These are phyloP conservation scores for Sycobia sp. DNA, from an alignment of 1,140 invertebrate species.

Conservation along the genomic window DNA sequence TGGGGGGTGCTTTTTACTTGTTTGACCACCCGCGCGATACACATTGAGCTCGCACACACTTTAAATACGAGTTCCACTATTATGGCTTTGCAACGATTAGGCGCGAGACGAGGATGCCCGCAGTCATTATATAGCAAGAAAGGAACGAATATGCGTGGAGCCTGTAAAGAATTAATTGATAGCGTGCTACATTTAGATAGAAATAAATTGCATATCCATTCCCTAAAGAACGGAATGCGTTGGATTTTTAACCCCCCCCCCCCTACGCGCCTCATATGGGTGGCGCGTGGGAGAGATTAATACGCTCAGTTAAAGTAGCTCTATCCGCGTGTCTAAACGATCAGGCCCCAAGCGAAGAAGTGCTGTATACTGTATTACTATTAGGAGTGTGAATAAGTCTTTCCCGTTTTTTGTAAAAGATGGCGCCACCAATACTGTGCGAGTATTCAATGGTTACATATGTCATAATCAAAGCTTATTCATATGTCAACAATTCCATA, in stretches of 20 bases:
- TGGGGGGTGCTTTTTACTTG: slow-evolving; percentile 49
- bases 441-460: too few relatives aligned
- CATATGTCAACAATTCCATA: too few relatives aligned
- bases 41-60: slow-evolving; percentile 40
- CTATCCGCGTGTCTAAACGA: background rate
- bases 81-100: slow-evolving; percentile 40
- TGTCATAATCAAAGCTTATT: too few relatives aligned
- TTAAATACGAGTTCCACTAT: slow-evolving; percentile 39
- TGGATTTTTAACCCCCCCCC: background rate
- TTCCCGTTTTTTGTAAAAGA: too few relatives aligned
- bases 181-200: background rate
- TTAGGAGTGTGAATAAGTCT: too few relatives aligned
- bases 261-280: background rate
- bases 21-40: slow-evolving; percentile 40
- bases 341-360: background rate
- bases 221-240: background rate
- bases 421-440: too few relatives aligned
- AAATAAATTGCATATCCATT: background rate
- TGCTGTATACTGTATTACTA: too few relatives aligned
- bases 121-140: slow-evolving; percentile 40
- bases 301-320: background rate
- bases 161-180: background rate
- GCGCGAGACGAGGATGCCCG: slow-evolving; percentile 28
- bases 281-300: background rate
- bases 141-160: slow-evolving; percentile 40